Conservation (phyloP, 2,113 vertebrate species). For the Oryzias melastigma region DNA sequence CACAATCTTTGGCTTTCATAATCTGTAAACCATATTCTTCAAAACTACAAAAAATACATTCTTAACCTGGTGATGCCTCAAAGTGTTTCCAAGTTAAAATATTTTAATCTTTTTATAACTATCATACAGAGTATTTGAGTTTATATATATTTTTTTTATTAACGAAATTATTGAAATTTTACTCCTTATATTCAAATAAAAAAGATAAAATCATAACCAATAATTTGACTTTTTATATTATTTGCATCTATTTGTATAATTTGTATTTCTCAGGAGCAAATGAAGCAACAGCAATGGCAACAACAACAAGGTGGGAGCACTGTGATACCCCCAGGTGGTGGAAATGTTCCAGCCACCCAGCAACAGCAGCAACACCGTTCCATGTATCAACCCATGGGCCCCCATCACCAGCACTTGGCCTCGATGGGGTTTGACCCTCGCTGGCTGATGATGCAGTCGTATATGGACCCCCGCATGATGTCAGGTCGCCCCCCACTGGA, state of each 20-base stretch:
- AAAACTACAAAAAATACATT: too few species aligned
- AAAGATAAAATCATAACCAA: too few species aligned
- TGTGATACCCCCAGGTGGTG: conserved; percentile 84
- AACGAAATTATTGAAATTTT: too few species aligned
- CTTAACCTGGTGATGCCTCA: too few species aligned
- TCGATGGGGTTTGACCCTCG: conserved; percentile 98
- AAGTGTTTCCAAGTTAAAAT: too few species aligned
- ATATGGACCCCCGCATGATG: conserved; percentile 98
- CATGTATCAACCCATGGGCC: conserved; percentile 92
- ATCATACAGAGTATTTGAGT: too few species aligned
- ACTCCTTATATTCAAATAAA: too few species aligned
- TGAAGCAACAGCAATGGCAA: conserved; percentile 94
- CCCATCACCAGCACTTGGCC: conserved; percentile 92
- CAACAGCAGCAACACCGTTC: conserved; percentile 88
- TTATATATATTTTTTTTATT: too few species aligned
- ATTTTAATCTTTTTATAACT: too few species aligned
- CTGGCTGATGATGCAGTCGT: conserved; percentile 99
- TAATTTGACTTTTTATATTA: not conserved
- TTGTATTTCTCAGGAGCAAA: conserved; percentile 83
- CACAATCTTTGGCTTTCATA: too few species aligned
- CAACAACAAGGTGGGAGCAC: conserved; percentile 84
- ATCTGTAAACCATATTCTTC: too few species aligned
- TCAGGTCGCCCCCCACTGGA: conserved; percentile 92
- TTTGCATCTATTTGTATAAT: not conserved
- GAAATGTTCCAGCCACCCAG: conserved; percentile 71